Base-by-base conservation (phyloP, 2,888 invertebrate species). In the Tanytarsus gracilentus region DNA sequence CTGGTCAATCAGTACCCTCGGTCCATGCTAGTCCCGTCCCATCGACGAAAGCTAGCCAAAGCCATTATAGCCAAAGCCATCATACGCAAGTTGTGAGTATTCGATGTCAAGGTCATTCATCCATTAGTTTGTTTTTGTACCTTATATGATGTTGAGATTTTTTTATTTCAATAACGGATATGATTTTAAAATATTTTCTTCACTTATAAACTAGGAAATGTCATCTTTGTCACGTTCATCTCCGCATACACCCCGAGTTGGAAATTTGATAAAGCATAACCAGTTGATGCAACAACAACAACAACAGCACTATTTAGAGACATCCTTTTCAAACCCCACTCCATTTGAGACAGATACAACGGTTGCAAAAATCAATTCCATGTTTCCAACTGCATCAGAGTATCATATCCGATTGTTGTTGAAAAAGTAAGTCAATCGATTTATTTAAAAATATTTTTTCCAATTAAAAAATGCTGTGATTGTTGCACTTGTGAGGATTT, bases 321-420 rank as follows among this genome's bases (percentile, higher is more conserved):
- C 80, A 61, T 78, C 78, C 1, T 27, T 18, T n/a, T 23, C 53
- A 11, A 44, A n/a, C 3, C 58, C 58, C 2, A 78, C 81, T 62
- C 79, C 78, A 56, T 76, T 78, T 6, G 86, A 88, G 64, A 80
- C 82, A 1, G 88, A 89, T 66, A 81, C 84, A 6, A 78, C 86
- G 61, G 87, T 89, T 11, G 77, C 83, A 39, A 90, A 88, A 73
- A 88, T 91, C 66, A 83, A 86, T 67, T 83, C 88, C 49, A 86
- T 92, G 84, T 93, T 94, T 71, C 93, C 93, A 2, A 93, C 93
- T 6, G 93, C 91, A 58, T 83, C 86, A 62, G 92, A 93, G 68
- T 86, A 86, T 25, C 92, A 92, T 69, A 91, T 93, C 69, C 84
- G 87, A 67, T 79, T 91, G 65, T 77, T 93, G 65, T 74, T 93